Evolutionary conservation across 23 tunicate species (phyloP).

Genomic region (Clavelina lepadiformis): DNA sequence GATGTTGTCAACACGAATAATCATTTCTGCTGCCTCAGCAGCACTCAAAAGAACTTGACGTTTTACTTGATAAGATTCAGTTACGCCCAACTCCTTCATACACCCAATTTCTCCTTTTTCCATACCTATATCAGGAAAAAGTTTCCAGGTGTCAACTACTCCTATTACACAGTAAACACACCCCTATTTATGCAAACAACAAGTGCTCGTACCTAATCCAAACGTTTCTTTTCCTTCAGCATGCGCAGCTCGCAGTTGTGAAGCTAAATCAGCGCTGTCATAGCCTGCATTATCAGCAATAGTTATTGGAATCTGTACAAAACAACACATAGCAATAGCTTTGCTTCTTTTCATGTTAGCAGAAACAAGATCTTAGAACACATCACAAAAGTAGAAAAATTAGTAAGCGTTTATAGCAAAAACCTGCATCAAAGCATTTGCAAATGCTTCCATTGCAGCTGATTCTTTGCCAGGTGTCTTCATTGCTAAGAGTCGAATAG

Average conservation of each 20-base stretch:
- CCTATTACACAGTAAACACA: neutral
- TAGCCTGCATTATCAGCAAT: conserved; percentile 99
- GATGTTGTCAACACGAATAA: conserved; percentile 96
- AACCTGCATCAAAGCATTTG: conserved; percentile 94
- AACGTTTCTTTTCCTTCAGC: conserved; percentile 68
- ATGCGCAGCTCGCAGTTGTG: conserved; percentile 89
- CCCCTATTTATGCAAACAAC: too few species aligned
- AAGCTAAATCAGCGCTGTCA: conserved; percentile 89
- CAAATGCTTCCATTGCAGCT: conserved; percentile 96
- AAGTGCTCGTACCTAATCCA: conserved; percentile 77
- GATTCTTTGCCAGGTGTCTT: conserved; percentile 93
- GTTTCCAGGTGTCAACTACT: neutral
- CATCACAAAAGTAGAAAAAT: neutral
- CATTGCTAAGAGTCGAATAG: conserved; percentile 66
- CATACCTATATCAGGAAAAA: conserved; percentile 44
- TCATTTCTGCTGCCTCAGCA: conserved; percentile 98
- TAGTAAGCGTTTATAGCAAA: neutral
- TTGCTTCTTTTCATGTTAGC: too few species aligned
- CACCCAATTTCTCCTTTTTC: conserved; percentile 78
- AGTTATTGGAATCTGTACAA: conserved; percentile 72
- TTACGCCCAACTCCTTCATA: conserved; percentile 79
- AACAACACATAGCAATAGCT: neutral
- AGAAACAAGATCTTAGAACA: neutral
- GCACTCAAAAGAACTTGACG: conserved; percentile 89
- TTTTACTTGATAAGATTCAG: conserved; percentile 94